phyloP scores from a whole-genome alignment of 2,888 invertebrate genomes.

The Protophormia terraenovae region DNA sequence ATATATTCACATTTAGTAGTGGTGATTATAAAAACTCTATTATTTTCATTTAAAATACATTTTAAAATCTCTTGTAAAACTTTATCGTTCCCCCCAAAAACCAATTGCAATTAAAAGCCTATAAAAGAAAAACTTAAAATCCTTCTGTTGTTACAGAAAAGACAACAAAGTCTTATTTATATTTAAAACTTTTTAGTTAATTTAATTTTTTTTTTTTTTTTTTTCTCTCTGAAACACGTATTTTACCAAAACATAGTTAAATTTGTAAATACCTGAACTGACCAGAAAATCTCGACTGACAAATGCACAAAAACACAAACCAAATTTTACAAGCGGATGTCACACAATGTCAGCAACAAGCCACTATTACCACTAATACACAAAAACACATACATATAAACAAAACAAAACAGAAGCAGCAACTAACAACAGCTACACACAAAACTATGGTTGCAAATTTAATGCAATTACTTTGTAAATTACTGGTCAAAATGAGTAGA shows the following conservation, averaged over 20 bases:
- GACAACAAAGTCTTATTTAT: constrained; percentile 31
- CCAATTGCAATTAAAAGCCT: constrained; percentile 51
- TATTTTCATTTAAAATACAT: no score
- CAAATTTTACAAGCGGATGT: constrained; percentile 46
- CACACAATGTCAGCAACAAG: constrained; percentile 45
- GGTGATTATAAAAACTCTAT: no score
- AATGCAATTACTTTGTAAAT: constrained; percentile 73
- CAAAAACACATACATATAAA: neutral
- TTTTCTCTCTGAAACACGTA: neutral
- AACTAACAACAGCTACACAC: neutral
- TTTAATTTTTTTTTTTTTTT: constrained; percentile 12
- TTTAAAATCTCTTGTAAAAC: no score
- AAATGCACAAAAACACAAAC: constrained; percentile 52
- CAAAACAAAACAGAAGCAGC: neutral
- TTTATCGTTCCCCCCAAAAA: constrained; percentile 32
- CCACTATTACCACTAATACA: constrained; percentile 21
- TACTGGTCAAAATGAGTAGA: constrained; percentile 42
- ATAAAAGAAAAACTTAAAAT: constrained; percentile 35
- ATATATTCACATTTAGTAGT: no score
- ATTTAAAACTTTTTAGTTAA: constrained; percentile 9
- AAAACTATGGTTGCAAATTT: constrained; percentile 61
- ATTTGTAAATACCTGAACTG: constrained; percentile 34
- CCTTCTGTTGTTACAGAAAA: constrained; percentile 13
- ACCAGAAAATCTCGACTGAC: constrained; percentile 56
- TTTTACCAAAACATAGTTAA: constrained; percentile 27